Evolutionary conservation across 2,888 invertebrate species (phyloP).

Genomic region (Pristionchus japonicus): DNA sequence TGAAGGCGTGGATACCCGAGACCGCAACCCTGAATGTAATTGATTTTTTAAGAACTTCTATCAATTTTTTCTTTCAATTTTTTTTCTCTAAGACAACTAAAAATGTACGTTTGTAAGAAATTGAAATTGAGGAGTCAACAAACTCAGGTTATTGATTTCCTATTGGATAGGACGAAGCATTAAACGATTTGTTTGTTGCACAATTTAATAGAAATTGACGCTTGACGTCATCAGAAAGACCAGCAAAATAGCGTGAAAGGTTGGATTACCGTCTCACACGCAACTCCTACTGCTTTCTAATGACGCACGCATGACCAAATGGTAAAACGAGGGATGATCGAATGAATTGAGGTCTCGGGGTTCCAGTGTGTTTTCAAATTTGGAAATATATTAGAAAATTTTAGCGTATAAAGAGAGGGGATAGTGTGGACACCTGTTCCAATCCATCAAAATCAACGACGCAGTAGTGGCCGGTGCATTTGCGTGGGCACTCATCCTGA

Average conservation of each 20-base stretch:
- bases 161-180: too few relatives aligned
- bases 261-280: not conserved
- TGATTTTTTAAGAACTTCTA: too few relatives aligned
- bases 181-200: too few relatives aligned
- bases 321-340: not conserved
- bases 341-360: not conserved
- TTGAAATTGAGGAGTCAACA: too few relatives aligned
- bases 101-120: too few relatives aligned
- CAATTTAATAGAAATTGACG: not conserved
- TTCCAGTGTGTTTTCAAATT: not conserved
- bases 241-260: not conserved
- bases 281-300: not conserved
- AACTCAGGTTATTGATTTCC: too few relatives aligned
- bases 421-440: constrained; percentile 63
- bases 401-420: not conserved
- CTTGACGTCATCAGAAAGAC: not conserved
- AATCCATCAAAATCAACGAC: constrained; percentile 73
- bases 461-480: constrained; percentile 73
- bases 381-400: not conserved
- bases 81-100: too few relatives aligned
- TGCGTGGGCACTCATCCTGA: constrained; percentile 61
- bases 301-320: not conserved
- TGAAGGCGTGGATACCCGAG: constrained; percentile 71
- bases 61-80: too few relatives aligned
- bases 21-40: constrained; percentile 67